Evolutionary conservation across 1,140 invertebrate genomes (phyloP), one percentile per base, ranked within the genome.

Genomic region (Harpegnathos saltator): DNA sequence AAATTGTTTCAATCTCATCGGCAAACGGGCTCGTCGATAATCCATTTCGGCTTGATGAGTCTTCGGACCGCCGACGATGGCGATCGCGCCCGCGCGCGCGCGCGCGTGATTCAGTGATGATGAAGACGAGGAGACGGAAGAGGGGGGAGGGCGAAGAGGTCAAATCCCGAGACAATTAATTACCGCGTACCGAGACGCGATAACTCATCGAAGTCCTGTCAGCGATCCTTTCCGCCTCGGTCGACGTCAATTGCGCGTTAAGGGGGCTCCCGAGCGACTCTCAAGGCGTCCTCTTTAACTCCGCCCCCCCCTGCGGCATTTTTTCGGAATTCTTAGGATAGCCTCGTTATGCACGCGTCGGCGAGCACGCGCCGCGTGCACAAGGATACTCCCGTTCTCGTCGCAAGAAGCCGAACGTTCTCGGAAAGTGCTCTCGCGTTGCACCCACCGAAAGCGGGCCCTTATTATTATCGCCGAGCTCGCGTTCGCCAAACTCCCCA

Each of bases 181-280:
- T 78, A 65, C 63, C 26, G 19, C 56, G 78, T 52, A 73, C 61
- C 71, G 24, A 86, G 59, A 84, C 74, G 26, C 81, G 82, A 74
- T 82, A 82, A 66, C 52, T 86, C 78, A 87, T 87, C 85, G 85
- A 86, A 66, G 81, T 84, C 73, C 85, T 68, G 86, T 86, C 85
- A 84, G 82, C 74, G 52, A 87, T 86, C 62, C 81, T 87, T 86
- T 87, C 86, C 85, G 86, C 68, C 81, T 87, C 66, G 85, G 15
- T 84, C 86, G 73, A 84, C 61, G 86, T 77, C 86, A 87, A 87
- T 87, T 86, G 81, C 68, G 81, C 86, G 86, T 87, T 86, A 52
- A 87, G 50, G n/a, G 73, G 19, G 38, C 38, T 11, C 78, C n/a
- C 59, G 50, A 58, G 24, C 48, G 58, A 59, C 44, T 62, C 69